Conservation (phyloP, 2,113 vertebrate genomes). For the Cynopterus brachyotis region DNA sequence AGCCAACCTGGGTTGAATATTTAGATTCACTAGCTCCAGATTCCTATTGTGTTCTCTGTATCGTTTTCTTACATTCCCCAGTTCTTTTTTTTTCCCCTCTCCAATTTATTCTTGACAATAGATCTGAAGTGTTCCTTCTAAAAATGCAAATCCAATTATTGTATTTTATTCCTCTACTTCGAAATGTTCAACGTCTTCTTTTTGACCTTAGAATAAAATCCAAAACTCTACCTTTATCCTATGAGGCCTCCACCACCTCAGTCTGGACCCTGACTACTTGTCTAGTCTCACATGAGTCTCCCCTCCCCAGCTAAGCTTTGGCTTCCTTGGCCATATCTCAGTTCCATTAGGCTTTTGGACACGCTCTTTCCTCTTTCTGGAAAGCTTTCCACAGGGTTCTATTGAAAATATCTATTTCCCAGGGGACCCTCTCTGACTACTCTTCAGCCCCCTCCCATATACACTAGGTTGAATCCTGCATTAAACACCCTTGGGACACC, state of each 20-base stretch:
- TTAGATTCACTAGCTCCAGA: not conserved
- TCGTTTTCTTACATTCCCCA: not conserved
- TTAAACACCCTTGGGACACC: not conserved
- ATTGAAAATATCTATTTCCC: not conserved
- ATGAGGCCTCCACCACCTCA: fast-evolving
- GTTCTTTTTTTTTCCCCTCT: not conserved
- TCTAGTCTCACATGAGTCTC: not conserved
- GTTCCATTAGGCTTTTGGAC: not conserved
- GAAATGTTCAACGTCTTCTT: not conserved
- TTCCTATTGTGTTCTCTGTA: not conserved
- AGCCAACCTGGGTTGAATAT: not conserved
- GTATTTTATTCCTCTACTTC: not conserved
- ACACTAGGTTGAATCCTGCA: not conserved
- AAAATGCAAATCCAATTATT: slow-evolving; percentile 3
- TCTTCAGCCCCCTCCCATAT: not conserved
- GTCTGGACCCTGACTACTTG: not conserved
- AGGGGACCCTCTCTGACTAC: not conserved
- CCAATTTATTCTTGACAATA: not conserved
- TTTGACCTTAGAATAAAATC: not conserved
- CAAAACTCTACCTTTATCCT: not conserved
- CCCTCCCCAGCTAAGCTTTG: not conserved
- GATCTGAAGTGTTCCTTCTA: not conserved
- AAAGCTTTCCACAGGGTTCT: not conserved
- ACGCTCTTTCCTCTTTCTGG: not conserved
- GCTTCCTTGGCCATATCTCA: not conserved